These are phyloP conservation scores for Rhinichthys osculus DNA, from an alignment of 2,797 vertebrate genomes.

Conservation along the genomic window DNA sequence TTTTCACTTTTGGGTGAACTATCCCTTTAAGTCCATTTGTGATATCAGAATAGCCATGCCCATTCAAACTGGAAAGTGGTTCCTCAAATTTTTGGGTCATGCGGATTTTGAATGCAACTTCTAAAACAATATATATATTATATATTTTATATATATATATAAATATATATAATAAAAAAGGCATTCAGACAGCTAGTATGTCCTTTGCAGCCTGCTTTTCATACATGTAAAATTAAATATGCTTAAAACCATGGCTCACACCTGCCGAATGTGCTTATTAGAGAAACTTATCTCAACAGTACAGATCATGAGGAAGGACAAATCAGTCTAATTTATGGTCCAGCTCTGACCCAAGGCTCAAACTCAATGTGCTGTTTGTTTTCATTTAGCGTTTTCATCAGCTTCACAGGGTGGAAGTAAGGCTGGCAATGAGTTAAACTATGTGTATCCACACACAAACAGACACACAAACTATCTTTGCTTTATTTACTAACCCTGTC, in stretches of 20 bases:
- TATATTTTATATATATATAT: too few relatives aligned
- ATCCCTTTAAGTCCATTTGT: not conserved
- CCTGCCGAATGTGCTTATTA: not conserved
- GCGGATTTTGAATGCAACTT: too few relatives aligned
- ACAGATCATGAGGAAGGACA: not conserved
- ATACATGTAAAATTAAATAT: not conserved
- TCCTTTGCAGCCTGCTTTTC: not conserved
- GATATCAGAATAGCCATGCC: not conserved
- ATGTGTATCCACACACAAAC: slow-evolving; percentile 11
- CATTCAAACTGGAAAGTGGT: not conserved
- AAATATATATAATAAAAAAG: not conserved
- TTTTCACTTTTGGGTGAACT: too few relatives aligned
- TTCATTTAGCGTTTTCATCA: slow-evolving; percentile 7
- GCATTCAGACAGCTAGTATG: too few relatives aligned
- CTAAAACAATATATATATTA: not conserved
- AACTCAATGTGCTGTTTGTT: not conserved
- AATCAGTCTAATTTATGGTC: not conserved
- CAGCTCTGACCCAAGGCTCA: not conserved
- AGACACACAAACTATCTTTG: not conserved
- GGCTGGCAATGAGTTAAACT: not conserved
- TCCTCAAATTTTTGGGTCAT: not conserved
- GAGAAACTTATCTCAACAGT: not conserved
- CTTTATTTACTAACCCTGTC: slow-evolving; percentile 46
- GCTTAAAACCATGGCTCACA: not conserved
- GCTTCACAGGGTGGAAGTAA: slow-evolving; percentile 10